Percentiles rank a stretch among this genome's conserved stretches.
These are phyloP conservation scores for Apodemus agrarius DNA, from an alignment of 2,797 vertebrate species.

Conservation along the genomic window DNA sequence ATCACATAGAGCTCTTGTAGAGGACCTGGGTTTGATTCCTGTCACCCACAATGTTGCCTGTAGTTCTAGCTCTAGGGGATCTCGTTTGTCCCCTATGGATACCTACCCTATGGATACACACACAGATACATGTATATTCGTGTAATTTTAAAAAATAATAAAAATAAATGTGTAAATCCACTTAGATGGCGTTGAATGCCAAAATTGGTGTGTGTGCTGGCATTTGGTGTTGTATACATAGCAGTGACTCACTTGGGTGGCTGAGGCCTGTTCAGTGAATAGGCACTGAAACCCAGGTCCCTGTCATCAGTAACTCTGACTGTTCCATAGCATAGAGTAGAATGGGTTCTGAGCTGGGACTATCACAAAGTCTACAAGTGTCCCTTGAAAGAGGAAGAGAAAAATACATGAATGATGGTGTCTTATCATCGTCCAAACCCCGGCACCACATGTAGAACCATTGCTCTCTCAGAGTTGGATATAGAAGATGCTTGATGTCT, in stretches of 20 bases:
- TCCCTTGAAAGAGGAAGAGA: not conserved
- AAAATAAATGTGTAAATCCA: not conserved
- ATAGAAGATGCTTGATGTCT: not conserved
- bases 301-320: not conserved
- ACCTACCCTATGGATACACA: not conserved
- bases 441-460: not conserved
- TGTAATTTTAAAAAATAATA: not conserved
- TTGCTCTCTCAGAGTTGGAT: not conserved
- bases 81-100: not conserved
- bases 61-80: not conserved
- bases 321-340: not conserved
- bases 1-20: not conserved
- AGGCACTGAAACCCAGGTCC: not conserved
- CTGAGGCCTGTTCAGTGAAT: not conserved
- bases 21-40: not conserved
- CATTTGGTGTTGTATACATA: not conserved
- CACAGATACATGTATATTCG: not conserved
- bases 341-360: not conserved
- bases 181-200: not conserved
- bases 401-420: not conserved
- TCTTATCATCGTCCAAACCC: not conserved
- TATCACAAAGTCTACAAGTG: not conserved
- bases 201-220: not conserved
- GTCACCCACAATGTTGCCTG: not conserved
- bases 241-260: not conserved